Percentiles rank a stretch among this genome's conserved stretches.
Evolutionary conservation across 2,113 vertebrate species (phyloP).

Genomic region (Sisor rabdophorus): DNA sequence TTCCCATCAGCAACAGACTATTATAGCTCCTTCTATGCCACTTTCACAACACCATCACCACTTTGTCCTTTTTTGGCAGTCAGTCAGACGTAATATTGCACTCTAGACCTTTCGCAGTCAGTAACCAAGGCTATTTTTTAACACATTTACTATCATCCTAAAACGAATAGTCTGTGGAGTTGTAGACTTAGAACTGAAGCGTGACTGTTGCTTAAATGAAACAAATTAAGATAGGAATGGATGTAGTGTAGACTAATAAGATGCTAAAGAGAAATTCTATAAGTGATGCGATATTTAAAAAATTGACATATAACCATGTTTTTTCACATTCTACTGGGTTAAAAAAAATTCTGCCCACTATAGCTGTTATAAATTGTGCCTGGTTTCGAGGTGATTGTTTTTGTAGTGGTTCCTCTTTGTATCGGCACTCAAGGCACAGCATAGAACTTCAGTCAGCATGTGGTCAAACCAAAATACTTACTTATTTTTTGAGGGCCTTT

Average conservation of each 20-base stretch:
- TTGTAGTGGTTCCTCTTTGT: too few relatives aligned
- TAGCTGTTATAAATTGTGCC: too few relatives aligned
- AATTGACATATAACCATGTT: too few relatives aligned
- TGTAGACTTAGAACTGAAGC: slow-evolving; percentile 5
- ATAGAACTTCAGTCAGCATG: too few relatives aligned
- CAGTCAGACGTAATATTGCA: slow-evolving; percentile 25
- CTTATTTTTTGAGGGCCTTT: too few relatives aligned
- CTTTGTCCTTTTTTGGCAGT: slow-evolving; percentile 5
- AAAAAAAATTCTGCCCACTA: too few relatives aligned
- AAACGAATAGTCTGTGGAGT: background rate
- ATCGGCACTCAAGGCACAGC: too few relatives aligned
- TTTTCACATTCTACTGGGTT: too few relatives aligned
- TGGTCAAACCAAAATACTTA: too few relatives aligned
- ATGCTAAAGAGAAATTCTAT: too few relatives aligned
- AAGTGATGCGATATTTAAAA: too few relatives aligned
- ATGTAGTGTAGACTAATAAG: slow-evolving; percentile 5
- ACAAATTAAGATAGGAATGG: background rate
- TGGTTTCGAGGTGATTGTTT: too few relatives aligned
- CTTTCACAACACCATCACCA: background rate
- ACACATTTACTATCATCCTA: slow-evolving; percentile 27
- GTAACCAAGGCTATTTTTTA: slow-evolving; percentile 33
- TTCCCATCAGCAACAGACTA: slow-evolving; percentile 1
- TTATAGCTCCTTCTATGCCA: background rate
- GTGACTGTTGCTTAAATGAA: slow-evolving; percentile 9
- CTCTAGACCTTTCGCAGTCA: slow-evolving; percentile 8